phyloP scores from a whole-genome alignment of 2,888 invertebrate species.

The Zaprionus bogoriensis region DNA sequence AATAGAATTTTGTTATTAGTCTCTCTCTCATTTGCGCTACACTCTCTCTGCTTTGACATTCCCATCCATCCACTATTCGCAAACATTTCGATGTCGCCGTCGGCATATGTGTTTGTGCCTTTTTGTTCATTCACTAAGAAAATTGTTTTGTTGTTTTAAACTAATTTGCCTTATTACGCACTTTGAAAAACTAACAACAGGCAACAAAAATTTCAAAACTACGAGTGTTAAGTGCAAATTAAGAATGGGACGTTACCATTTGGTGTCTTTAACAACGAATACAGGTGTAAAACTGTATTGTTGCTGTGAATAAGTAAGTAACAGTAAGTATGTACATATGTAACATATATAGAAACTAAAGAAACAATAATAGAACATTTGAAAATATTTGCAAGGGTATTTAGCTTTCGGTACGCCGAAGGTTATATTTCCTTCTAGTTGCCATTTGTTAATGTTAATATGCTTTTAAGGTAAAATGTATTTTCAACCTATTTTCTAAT shows the following conservation, averaged over 20 bases:
- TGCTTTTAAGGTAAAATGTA: too few relatives aligned
- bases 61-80: slow-evolving; percentile 41
- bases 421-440: too few relatives aligned
- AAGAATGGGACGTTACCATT: slow-evolving; percentile 19
- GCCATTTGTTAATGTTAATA: too few relatives aligned
- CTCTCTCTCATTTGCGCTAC: background rate
- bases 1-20: slow-evolving; percentile 27
- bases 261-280: slow-evolving; percentile 6
- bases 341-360: too few relatives aligned
- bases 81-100: slow-evolving; percentile 53
- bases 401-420: too few relatives aligned
- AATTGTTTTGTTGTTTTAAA: slow-evolving; percentile 61
- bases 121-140: slow-evolving; percentile 61
- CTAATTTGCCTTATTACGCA: slow-evolving; percentile 56
- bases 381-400: too few relatives aligned
- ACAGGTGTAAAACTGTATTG: background rate
- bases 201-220: slow-evolving; percentile 20
- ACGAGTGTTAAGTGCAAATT: slow-evolving; percentile 52
- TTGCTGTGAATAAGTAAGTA: too few relatives aligned
- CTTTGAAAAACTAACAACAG: slow-evolving; percentile 35
- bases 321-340: too few relatives aligned
- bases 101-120: slow-evolving; percentile 54
- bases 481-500: too few relatives aligned
- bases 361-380: too few relatives aligned
- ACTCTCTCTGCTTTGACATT: slow-evolving; percentile 31